Percentiles rank a stretch among this genome's conserved stretches.
These are phyloP conservation scores for Cephus pygmeus DNA, from an alignment of 2,888 invertebrate species.

Conservation along the genomic window DNA sequence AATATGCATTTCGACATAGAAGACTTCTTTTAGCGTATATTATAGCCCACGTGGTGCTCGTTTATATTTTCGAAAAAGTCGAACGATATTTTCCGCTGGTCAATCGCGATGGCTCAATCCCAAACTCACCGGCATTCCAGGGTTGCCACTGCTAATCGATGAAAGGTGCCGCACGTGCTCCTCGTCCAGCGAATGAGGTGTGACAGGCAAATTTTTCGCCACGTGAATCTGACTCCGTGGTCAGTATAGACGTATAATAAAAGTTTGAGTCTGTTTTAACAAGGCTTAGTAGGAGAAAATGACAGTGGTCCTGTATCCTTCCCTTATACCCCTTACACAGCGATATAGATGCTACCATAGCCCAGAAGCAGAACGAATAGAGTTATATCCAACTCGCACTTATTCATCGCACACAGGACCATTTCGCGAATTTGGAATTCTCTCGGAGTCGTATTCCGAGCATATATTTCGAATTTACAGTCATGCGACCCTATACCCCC, in stretches of 20 bases:
- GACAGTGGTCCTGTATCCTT: background rate
- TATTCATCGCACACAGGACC: background rate
- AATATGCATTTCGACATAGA: slow-evolving; percentile 29
- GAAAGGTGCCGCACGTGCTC: background rate
- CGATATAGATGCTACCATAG: background rate
- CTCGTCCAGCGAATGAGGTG: background rate
- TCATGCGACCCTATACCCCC: background rate
- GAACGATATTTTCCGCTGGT: background rate
- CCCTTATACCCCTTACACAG: background rate
- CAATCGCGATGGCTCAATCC: background rate
- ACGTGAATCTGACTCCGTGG: background rate
- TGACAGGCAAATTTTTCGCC: background rate
- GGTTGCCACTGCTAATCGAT: background rate
- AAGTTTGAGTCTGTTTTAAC: background rate
- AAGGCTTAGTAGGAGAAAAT: background rate
- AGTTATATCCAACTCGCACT: background rate
- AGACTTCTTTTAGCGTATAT: background rate
- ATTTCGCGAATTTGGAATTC: background rate
- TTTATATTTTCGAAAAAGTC: background rate
- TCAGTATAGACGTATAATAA: background rate
- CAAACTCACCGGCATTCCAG: background rate
- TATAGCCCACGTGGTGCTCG: background rate
- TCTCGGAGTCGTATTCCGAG: background rate
- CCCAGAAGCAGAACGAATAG: background rate
- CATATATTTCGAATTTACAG: slow-evolving; percentile 7